These are phyloP conservation scores for Coracias cyanogaster DNA, from an alignment of 2,797 vertebrate species.

Conservation along the genomic window DNA sequence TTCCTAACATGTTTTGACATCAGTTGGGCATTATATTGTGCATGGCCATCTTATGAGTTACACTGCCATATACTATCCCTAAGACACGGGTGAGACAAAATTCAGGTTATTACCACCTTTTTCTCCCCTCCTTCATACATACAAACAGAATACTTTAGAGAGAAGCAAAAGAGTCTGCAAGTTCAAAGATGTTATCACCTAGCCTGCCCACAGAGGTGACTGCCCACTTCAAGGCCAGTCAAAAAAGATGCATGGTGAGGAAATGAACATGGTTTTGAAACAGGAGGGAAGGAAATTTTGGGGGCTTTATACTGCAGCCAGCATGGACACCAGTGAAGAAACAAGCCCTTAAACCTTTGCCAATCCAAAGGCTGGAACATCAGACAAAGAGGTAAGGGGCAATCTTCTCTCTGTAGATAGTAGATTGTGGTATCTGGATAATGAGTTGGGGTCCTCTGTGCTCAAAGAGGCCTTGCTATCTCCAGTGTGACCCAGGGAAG, in stretches of 20 bases:
- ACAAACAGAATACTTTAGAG: neutral
- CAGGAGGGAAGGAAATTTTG: neutral
- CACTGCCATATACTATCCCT: neutral
- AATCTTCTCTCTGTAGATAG: neutral
- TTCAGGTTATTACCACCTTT: neutral
- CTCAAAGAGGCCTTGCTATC: too few species aligned
- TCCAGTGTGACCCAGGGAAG: too few species aligned
- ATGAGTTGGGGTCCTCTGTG: too few species aligned
- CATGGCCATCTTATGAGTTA: neutral
- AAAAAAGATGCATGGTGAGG: neutral
- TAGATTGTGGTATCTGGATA: neutral
- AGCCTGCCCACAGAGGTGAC: neutral
- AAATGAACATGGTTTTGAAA: neutral
- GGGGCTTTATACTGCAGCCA: neutral
- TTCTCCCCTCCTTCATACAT: neutral
- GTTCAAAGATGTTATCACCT: neutral
- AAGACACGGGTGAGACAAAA: neutral
- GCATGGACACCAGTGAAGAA: neutral
- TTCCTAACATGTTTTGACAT: neutral
- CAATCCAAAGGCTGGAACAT: neutral
- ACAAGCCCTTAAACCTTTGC: neutral
- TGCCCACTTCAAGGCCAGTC: neutral
- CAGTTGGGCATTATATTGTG: neutral
- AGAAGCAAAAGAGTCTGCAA: neutral
- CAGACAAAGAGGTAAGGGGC: neutral